Base-by-base conservation (phyloP, 2,888 invertebrate genomes). In the Meiosimyza platycephala region DNA sequence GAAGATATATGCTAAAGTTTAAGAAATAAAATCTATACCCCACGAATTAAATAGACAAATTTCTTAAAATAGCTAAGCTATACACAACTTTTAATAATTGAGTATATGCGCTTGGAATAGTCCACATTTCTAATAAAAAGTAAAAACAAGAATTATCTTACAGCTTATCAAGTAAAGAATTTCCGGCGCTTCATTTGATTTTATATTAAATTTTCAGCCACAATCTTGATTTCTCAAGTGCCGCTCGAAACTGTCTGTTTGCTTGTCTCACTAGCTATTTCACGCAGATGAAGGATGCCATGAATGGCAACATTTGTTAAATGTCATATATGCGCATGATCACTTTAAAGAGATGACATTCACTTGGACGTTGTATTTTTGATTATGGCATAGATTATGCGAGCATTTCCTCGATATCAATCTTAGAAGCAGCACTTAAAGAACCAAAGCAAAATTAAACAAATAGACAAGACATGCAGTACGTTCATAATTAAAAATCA, bases 391-490 rank as follows among this genome's bases (percentile, higher is more conserved):
- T 16, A 64, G 74, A 76, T 74, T 73, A 73, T 72, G 9, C 40
- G 40, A 75, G 72, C 74, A 72, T 73, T 76, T 76, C 76, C 76
- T 73, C 67, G 74, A 74, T 76, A 69, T 74, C 74, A 73, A 66
- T 69, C 60, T 62, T 54, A 66, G 68, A 64, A 68, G 63, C 9
- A 64, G 52, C 22, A 40, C 48, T 47, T n/a, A 67, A 22, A 67
- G 1, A 15, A 12, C 54, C 7, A n/a, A 18, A n/a, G 48, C 50
- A 60, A 48, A 65, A 22, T 40, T 18, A 40, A 18, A 52, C 16
- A 51, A n/a, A 52, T 22, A 66, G 22, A 50, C 11, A 18, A 18
- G n/a, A n/a, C 18, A 3, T 11, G 2, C 50, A 22, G 13, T 40
- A 52, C 13, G n/a, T 0, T 50, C 22, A 28, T 18, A 60, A 60